Percentiles rank a stretch among this genome's conserved stretches.
Evolutionary conservation across 2,797 vertebrate species (phyloP).

Genomic region (Buceros bicornis): DNA sequence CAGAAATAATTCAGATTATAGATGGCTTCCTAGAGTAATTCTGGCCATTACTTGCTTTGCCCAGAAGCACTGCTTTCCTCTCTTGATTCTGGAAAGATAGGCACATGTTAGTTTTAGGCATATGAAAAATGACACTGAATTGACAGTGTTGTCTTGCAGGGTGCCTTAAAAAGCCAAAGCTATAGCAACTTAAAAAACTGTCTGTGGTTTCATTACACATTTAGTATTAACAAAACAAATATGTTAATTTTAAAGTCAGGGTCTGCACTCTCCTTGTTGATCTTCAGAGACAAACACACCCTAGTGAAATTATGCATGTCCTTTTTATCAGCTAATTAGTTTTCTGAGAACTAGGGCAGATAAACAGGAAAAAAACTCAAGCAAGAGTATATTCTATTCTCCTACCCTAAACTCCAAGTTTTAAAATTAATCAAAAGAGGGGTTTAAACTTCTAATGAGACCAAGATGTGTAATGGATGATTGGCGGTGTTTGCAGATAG

Average conservation of each 20-base stretch:
- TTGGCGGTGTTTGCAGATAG: neutral
- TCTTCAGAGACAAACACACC: neutral
- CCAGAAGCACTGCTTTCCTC: neutral
- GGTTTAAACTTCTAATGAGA: neutral
- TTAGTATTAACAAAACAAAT: neutral
- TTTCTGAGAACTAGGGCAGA: neutral
- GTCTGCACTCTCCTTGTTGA: neutral
- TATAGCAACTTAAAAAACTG: neutral
- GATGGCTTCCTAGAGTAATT: neutral
- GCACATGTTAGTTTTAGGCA: neutral
- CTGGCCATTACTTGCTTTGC: neutral
- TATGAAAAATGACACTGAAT: neutral
- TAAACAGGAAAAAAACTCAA: neutral
- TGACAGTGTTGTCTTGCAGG: neutral
- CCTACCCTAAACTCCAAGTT: neutral
- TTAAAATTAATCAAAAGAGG: neutral
- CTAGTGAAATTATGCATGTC: neutral
- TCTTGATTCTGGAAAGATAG: neutral
- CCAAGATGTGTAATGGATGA: fast-evolving
- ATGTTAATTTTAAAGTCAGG: neutral
- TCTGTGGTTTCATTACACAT: neutral
- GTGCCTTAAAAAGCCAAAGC: neutral
- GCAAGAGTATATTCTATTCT: neutral
- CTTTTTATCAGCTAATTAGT: neutral
- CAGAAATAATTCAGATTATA: neutral